These are phyloP conservation scores for Dendrolimus houi DNA, from an alignment of 2,888 invertebrate genomes.

Conservation along the genomic window DNA sequence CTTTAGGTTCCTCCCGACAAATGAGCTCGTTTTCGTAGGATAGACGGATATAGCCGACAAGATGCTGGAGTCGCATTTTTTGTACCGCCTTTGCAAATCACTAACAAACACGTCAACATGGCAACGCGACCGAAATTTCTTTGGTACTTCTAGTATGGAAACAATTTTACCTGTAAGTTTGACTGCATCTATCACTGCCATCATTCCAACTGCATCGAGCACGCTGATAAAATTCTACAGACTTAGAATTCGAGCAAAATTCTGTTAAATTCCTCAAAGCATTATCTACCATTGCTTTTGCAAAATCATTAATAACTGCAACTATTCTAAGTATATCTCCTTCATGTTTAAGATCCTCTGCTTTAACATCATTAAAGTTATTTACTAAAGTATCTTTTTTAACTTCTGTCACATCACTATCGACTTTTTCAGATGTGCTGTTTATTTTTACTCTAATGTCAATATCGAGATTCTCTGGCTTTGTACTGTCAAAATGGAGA, in stretches of 20 bases:
- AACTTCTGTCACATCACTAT: no score
- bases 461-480: neutral
- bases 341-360: constrained; percentile 3
- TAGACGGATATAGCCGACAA: no score
- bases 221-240: constrained; percentile 28
- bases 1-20: no score
- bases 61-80: no score
- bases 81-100: no score
- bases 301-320: constrained; percentile 26
- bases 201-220: constrained; percentile 15
- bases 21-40: no score
- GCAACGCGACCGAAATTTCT: no score
- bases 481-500: neutral
- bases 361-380: neutral
- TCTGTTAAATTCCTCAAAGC: constrained; percentile 32
- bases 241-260: constrained; percentile 34
- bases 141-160: neutral
- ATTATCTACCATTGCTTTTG: constrained; percentile 25
- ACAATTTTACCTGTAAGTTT: constrained; percentile 5
- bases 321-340: constrained; percentile 36
- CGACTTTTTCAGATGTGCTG: no score
- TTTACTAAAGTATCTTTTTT: no score
- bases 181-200: constrained; percentile 14
- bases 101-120: no score
- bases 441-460: neutral